phyloP scores from a whole-genome alignment of 1,140 invertebrate genomes.

The Penaeus japonicus region DNA sequence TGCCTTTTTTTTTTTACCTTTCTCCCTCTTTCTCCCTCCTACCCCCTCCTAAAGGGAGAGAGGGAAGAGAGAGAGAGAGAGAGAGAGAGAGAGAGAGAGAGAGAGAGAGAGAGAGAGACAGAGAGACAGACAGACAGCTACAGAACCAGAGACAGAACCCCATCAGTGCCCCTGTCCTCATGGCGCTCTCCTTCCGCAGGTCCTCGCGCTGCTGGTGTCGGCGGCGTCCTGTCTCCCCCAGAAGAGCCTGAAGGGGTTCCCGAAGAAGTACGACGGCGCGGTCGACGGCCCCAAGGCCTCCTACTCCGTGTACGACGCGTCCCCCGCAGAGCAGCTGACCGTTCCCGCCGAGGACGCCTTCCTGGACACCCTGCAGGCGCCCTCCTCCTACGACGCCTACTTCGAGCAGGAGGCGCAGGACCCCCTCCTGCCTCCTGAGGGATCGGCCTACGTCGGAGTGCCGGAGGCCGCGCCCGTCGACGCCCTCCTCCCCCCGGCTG shows the following conservation, averaged over 20 bases:
- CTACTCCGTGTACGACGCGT: not conserved
- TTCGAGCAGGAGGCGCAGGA: conserved; percentile 8
- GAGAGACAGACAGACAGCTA: too few species aligned
- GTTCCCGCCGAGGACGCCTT: not conserved
- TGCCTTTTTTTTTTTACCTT: too few species aligned
- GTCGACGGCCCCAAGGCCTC: conserved; percentile 15
- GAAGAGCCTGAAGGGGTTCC: conserved; percentile 25
- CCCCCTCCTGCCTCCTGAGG: conserved; percentile 6
- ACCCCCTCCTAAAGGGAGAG: not conserved
- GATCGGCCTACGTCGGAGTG: not conserved
- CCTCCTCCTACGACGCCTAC: conserved; percentile 25
- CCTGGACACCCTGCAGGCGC: not conserved
- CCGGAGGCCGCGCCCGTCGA: not conserved
- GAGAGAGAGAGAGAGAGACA: not conserved
- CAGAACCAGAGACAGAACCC: too few species aligned
- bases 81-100: not conserved
- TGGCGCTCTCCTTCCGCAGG: not conserved
- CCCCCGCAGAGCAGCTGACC: not conserved
- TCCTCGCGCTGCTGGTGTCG: not conserved
- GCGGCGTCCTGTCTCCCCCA: not conserved
- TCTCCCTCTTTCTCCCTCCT: not conserved
- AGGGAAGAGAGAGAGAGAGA: not conserved
- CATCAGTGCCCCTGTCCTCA: too few species aligned
- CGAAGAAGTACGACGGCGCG: conserved; percentile 28
- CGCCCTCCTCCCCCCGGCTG: not conserved